phyloP scores from a whole-genome alignment of 2,888 invertebrate genomes.

The Drosophila mimica region DNA sequence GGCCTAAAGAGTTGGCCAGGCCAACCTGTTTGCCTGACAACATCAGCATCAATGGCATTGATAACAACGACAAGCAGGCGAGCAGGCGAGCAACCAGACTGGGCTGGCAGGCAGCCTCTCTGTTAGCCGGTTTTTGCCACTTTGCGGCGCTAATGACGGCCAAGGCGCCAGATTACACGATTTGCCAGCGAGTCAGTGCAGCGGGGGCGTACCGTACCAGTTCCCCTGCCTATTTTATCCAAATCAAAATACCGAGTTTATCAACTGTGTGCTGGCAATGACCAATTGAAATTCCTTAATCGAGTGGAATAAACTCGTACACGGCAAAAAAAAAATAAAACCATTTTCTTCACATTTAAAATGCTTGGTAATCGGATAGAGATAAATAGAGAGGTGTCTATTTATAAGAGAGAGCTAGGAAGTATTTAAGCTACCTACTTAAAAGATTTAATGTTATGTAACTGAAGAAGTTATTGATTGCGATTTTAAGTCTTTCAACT shows the following conservation, averaged over 20 bases:
- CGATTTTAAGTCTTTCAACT: neutral
- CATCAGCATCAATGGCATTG: conserved; percentile 39
- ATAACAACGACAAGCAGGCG: conserved; percentile 43
- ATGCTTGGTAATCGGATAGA: no score
- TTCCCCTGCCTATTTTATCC: neutral
- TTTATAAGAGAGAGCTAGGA: neutral
- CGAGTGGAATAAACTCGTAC: conserved; percentile 68
- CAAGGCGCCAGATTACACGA: conserved; percentile 46
- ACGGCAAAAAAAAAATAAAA: neutral
- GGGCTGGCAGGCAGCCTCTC: neutral
- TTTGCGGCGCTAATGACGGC: conserved; percentile 67
- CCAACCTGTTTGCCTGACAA: conserved; percentile 44
- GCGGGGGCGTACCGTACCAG: conserved; percentile 63
- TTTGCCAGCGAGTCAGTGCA: conserved; percentile 13
- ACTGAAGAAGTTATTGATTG: neutral
- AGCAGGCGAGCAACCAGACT: conserved; percentile 5
- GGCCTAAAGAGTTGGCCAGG: conserved; percentile 68
- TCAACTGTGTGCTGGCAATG: conserved; percentile 34
- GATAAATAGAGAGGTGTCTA: neutral
- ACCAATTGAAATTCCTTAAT: conserved; percentile 70
- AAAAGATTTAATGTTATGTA: neutral
- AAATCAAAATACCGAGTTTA: conserved; percentile 23
- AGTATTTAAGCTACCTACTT: neutral
- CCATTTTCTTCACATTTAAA: neutral
- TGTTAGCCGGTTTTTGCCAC: conserved; percentile 64